Evolutionary conservation across 2,113 vertebrate genomes (phyloP).

Genomic region (Nyctereutes procyonoides): DNA sequence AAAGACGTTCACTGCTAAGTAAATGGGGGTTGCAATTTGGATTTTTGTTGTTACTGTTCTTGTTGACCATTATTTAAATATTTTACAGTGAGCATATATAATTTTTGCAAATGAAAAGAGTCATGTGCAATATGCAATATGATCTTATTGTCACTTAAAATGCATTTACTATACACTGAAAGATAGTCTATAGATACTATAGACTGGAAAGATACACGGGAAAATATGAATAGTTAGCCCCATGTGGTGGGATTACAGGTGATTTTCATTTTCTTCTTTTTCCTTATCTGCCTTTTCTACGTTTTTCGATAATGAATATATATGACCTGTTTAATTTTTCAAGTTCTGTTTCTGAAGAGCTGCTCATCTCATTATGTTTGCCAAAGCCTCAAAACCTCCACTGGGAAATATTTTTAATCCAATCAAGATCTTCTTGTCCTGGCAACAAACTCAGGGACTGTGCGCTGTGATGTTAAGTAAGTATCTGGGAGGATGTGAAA

Average conservation of each 20-base stretch:
- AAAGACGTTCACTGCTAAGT: neutral
- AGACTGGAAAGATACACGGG: neutral
- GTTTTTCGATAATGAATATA: neutral
- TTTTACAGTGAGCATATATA: neutral
- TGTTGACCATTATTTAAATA: neutral
- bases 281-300: neutral
- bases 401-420: constrained; percentile 23
- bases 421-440: constrained; percentile 2
- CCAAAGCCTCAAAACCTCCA: constrained; percentile 4
- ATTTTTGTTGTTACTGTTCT: neutral
- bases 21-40: no score
- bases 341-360: neutral
- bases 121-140: neutral
- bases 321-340: constrained; percentile 47
- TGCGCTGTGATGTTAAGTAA: neutral
- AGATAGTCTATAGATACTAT: no score
- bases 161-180: no score
- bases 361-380: neutral
- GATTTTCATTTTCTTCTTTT: neutral
- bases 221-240: neutral
- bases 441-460: neutral
- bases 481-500: neutral
- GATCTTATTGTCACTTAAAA: neutral
- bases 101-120: neutral
- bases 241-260: neutral